Percentiles rank a stretch among this genome's conserved stretches.
Conservation (phyloP, 92 coral and sea anemone species). For the Epizoanthus stellaris region DNA sequence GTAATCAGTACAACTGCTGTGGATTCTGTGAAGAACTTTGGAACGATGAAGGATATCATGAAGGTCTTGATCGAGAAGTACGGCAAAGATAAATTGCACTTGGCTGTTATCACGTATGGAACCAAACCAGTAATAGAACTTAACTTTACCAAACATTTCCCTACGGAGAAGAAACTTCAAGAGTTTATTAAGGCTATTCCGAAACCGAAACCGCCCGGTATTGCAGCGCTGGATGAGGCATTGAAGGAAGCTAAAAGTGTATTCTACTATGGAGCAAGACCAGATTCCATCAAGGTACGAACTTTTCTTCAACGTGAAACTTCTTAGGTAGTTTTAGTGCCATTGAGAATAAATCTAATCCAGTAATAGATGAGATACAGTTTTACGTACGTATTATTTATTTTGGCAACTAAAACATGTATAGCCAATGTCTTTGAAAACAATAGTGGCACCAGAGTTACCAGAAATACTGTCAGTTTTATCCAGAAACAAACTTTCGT, state of each 20-base stretch:
- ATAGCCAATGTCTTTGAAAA: too few relatives aligned
- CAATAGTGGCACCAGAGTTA: too few relatives aligned
- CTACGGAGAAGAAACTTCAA: conserved; percentile 37
- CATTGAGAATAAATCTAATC: too few relatives aligned
- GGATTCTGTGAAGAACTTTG: conserved; percentile 61
- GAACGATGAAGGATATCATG: conserved; percentile 72
- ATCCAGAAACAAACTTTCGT: too few relatives aligned
- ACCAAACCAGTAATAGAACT: conserved; percentile 33
- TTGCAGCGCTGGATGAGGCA: conserved; percentile 43
- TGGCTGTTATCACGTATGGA: conserved; percentile 49
- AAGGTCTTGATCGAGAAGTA: conserved; percentile 64
- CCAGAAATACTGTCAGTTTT: too few relatives aligned
- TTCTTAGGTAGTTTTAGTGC: neutral
- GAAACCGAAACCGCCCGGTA: conserved; percentile 23
- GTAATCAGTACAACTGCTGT: conserved; percentile 75
- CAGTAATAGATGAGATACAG: too few relatives aligned
- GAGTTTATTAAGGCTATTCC: conserved; percentile 45
- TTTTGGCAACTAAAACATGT: too few relatives aligned
- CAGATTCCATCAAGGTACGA: conserved; percentile 39
- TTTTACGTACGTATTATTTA: too few relatives aligned
- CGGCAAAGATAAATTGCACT: conserved; percentile 61
- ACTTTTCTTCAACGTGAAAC: neutral
- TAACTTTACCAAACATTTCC: conserved; percentile 35
- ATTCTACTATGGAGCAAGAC: conserved; percentile 47
- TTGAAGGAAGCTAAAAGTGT: conserved; percentile 21